phyloP scores from a whole-genome alignment of 2,797 vertebrate genomes.

The Australoheros facetus region DNA sequence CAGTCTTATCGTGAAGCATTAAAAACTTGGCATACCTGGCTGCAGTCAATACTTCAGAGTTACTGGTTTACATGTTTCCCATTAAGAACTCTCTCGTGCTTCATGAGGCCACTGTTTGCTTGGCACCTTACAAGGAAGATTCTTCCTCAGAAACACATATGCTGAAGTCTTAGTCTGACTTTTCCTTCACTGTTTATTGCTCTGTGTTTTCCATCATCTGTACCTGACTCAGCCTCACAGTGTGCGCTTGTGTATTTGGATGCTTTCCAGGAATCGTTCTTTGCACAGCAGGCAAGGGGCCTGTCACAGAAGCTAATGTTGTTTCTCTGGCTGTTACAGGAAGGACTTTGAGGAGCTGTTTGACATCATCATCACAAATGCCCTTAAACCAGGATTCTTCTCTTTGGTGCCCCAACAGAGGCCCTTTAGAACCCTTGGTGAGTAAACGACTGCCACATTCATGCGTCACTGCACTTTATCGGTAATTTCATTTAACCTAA shows the following conservation, averaged over 20 bases:
- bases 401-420: constrained; percentile 90
- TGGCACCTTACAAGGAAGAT: constrained; percentile 18
- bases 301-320: constrained; percentile 12
- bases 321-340: constrained; percentile 75
- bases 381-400: constrained; percentile 96
- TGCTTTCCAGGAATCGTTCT: constrained; percentile 27
- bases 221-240: neutral
- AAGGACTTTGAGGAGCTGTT: constrained; percentile 92
- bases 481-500: neutral
- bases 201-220: constrained; percentile 25
- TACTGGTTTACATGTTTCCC: neutral
- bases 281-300: neutral
- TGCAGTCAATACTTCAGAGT: neutral
- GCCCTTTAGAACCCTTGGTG: constrained; percentile 91
- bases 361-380: constrained; percentile 94
- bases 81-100: neutral
- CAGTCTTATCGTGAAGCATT: neutral
- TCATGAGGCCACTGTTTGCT: neutral
- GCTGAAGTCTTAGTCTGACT: neutral
- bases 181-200: constrained; percentile 22
- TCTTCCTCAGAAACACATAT: neutral
- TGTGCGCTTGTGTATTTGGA: constrained; percentile 28
- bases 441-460: constrained; percentile 57
- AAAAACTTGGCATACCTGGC: neutral
- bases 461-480: neutral